Percentiles rank a stretch among this genome's conserved stretches.
These are phyloP conservation scores for Leucoraja erinaceus DNA, from an alignment of 2,113 vertebrate species.

Conservation along the genomic window DNA sequence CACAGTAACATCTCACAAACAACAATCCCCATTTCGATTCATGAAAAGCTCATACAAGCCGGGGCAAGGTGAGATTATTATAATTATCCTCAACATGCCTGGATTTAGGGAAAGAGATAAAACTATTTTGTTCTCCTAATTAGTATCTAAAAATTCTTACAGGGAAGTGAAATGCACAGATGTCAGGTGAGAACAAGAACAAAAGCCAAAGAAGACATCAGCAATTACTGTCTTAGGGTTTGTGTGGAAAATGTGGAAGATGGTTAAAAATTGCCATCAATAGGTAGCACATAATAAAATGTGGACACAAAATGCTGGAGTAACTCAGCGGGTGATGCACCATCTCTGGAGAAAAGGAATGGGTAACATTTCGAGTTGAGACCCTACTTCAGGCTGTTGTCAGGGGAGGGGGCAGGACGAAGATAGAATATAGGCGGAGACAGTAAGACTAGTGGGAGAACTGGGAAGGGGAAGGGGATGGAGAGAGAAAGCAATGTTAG, in stretches of 20 bases:
- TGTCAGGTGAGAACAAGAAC: background rate
- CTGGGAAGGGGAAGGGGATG: too few relatives aligned
- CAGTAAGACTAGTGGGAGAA: too few relatives aligned
- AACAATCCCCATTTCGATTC: background rate
- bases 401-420: too few relatives aligned
- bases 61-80: background rate
- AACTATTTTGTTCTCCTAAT: background rate
- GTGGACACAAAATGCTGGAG: background rate
- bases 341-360: too few relatives aligned
- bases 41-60: background rate
- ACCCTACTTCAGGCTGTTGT: too few relatives aligned
- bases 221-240: background rate
- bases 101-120: background rate
- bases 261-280: background rate
- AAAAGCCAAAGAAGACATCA: background rate
- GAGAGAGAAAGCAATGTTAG: too few relatives aligned
- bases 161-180: background rate
- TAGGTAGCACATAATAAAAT: background rate
- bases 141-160: background rate
- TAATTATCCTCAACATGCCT: background rate
- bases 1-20: background rate
- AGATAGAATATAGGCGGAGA: too few relatives aligned
- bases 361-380: too few relatives aligned
- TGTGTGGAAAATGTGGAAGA: background rate
- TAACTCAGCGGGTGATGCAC: too few relatives aligned